Evolutionary conservation across 2,797 vertebrate genomes (phyloP), one percentile per base, ranked within the genome.

Genomic region (Sus cebifrons): DNA sequence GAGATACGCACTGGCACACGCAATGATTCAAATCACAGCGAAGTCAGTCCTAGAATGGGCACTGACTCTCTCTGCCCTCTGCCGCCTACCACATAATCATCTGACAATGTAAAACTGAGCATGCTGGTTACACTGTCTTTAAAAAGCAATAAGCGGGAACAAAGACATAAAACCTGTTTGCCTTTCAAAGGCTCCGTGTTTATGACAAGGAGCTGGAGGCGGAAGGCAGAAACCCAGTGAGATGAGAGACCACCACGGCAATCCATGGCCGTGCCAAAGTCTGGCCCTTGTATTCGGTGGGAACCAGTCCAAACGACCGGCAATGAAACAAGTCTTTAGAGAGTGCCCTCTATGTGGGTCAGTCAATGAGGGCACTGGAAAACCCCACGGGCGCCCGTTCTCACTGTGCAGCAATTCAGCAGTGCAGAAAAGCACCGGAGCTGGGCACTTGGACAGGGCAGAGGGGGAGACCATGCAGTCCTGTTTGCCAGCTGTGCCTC

Each of bases 1-100:
- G 16, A 79, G 77, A 21, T 40, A 20, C 3, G 7, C 17, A 8
- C 18, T 73, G 58, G 23, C 18, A 49, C 58, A 52, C n/a, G 68
- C 3, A 40, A 56, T 14, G n/a, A 73, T 56, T 52, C 65, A 71
- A 2, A n/a, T 15, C 16, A 9, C 0, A 5, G 3, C 7, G 52
- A 58, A 79, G 67, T 44, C 27, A 29, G 1, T 20, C 74, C 60
- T 27, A 7, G 23, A 29, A 21, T 4, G 1, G 0, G 6, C 20
- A 3, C 0, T 8, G 36, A 60, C 16, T 16, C 52, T 17, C 21
- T 60, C 13, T 6, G 7, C 1, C 6, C 3, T 1, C 2, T 14
- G 29, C 54, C 54, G 6, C 20, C 40, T 13, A 17, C 67, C 49
- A 29, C 78, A 36, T 14, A 4, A 32, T 4, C 10, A 5, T 83